Evolutionary conservation across 1,140 invertebrate species (phyloP).

Genomic region (silkworm (Bombyx mori)): DNA sequence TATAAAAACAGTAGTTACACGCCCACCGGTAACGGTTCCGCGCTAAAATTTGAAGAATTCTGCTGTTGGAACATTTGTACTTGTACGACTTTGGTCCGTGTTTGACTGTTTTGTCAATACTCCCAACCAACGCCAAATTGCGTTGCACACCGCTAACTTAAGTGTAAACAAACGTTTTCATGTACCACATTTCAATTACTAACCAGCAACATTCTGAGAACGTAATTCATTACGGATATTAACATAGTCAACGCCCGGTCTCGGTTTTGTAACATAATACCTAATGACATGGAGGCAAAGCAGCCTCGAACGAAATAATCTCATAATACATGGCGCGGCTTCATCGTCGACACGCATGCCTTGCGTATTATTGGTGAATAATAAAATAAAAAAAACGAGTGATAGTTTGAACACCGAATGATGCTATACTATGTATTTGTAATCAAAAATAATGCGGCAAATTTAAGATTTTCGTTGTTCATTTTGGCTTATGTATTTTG

Average conservation of each 20-base stretch:
- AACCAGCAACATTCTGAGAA: slow-evolving; percentile 34
- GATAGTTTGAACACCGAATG: too few species aligned
- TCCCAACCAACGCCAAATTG: slow-evolving; percentile 20
- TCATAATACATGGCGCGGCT: slow-evolving; percentile 41
- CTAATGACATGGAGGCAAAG: slow-evolving; percentile 2
- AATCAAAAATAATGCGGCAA: too few species aligned
- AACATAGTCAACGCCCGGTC: slow-evolving; percentile 27
- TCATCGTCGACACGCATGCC: slow-evolving; percentile 27
- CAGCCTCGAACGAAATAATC: slow-evolving; percentile 11
- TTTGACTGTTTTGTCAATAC: slow-evolving; percentile 26
- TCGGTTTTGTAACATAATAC: slow-evolving; percentile 35
- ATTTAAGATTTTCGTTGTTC: too few species aligned
- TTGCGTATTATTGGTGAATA: too few species aligned
- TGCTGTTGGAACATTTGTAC: slow-evolving; percentile 7
- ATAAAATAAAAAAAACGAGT: too few species aligned
- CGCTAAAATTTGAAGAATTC: slow-evolving; percentile 2
- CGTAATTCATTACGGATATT: slow-evolving; percentile 33
- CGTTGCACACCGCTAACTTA: slow-evolving; percentile 31
- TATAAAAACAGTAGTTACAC: too few species aligned
- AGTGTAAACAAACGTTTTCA: slow-evolving; percentile 48
- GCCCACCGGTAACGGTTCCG: not conserved
- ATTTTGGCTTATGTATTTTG: slow-evolving; percentile 5
- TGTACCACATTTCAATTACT: slow-evolving; percentile 21
- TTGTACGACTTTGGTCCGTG: not conserved
- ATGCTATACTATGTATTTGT: too few species aligned